Evolutionary conservation across 2,113 vertebrate genomes (phyloP), one percentile per base, ranked within the genome.

Genomic region (Pangasianodon hypophthalmus): DNA sequence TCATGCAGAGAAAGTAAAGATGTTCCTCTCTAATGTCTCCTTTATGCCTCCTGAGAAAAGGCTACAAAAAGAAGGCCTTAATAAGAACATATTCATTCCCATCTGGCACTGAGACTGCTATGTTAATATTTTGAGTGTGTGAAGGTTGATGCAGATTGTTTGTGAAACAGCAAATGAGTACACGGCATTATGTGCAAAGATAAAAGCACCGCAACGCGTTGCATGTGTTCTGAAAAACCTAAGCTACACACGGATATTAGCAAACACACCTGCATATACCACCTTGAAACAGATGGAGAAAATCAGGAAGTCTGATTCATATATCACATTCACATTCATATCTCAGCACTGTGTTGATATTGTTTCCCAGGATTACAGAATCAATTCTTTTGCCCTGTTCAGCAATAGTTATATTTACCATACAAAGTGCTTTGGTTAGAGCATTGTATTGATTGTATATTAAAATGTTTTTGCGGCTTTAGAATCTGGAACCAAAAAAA

Each of bases 1-100:
- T 92, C 60, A 84, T 79, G 93, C 94, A 90, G 18, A 21, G 92
- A 92, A 93, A 91, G 18, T 92, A 93, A 92, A 58, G 52, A 41
- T 73, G 64, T 93, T 90, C 84, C 88, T 90, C 50, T 83, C 79
- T 90, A 89, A 64, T 46, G 48, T 37, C 48, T 48, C 46, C 26
- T 48, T 50, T n/a, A 37, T 32, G 18, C 46, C 67, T 56, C 32
- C 37, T 60, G 86, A 77, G 44, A 69, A 50, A 88, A 50, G 44
- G 2, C 29, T 50, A 79, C 48, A 52, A 32, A 81, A 69, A 67
- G 0, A 54, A 82, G 16, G 9, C 26, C 48, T 83, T 58, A 14
- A 48, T 79, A 79, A 29, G 24, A 50, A 6, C 75, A 1, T 44
- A 44, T 75, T 44, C 19, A 10, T 44, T 77, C 21, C 73, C 21